Conservation (phyloP, 92 coral and sea anemone genomes). For the Epizoanthus rinbou region DNA sequence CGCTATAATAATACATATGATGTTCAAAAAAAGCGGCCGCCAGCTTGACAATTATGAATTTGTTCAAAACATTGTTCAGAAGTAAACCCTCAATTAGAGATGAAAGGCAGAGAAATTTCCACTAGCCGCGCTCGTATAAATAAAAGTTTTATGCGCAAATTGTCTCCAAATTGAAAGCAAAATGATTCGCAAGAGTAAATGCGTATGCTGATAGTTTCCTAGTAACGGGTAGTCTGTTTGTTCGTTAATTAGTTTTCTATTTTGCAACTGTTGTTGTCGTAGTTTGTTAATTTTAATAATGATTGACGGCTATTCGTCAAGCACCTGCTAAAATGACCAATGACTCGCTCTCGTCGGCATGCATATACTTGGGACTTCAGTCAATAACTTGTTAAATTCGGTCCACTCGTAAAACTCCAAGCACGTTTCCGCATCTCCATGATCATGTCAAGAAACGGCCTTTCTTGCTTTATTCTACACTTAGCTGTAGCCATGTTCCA, state of each 20-base stretch:
- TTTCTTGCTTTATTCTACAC: not conserved
- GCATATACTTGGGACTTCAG: not conserved
- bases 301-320: constrained; percentile 22
- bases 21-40: no score
- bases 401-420: not conserved
- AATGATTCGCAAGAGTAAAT: no score
- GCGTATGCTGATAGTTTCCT: not conserved
- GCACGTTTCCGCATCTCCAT: not conserved
- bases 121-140: no score
- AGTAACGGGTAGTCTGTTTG: not conserved
- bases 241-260: constrained; percentile 11
- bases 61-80: no score
- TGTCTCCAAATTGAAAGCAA: no score
- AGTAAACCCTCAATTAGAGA: no score
- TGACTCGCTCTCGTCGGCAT: not conserved
- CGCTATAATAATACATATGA: no score
- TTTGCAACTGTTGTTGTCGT: constrained; percentile 4
- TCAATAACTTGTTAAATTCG: constrained; percentile 1
- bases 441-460: not conserved
- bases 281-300: constrained; percentile 24
- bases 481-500: not conserved
- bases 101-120: no score
- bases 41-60: no score
- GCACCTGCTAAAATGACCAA: constrained; percentile 12
- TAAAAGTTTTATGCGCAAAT: no score